Conservation (phyloP, 2,113 vertebrate genomes). For the Daphoenositta chrysoptera region DNA sequence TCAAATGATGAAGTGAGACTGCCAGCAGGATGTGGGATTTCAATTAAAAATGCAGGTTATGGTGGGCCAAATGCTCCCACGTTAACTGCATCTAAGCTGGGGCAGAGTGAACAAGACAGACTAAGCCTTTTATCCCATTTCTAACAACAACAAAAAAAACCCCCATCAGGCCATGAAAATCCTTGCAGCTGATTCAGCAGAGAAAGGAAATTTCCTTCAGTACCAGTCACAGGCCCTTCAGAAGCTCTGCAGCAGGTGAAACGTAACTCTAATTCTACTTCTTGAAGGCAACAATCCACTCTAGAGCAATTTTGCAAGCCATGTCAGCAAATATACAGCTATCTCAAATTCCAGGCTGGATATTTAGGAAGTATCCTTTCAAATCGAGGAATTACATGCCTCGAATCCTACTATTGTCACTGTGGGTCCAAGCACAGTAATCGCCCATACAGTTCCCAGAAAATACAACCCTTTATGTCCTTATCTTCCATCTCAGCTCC, state of each 20-base stretch:
- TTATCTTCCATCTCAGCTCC: neutral
- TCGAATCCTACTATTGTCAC: neutral
- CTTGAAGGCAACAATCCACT: neutral
- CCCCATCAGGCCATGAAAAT: neutral
- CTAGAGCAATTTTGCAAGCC: neutral
- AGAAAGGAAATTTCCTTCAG: neutral
- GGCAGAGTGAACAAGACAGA: neutral
- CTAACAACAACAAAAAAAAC: neutral
- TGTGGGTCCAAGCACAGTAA: neutral
- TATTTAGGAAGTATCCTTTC: neutral
- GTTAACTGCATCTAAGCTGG: neutral
- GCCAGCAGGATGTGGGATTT: neutral
- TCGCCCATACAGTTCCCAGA: neutral
- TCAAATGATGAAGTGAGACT: neutral
- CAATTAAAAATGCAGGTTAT: neutral
- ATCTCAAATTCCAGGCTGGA: neutral
- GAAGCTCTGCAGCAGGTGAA: neutral
- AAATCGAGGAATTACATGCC: neutral
- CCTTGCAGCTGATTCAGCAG: neutral
- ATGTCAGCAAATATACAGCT: neutral
- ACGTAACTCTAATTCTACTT: neutral
- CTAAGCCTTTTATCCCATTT: neutral
- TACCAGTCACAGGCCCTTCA: neutral
- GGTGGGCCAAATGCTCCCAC: neutral
- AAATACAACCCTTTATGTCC: neutral